Base-by-base conservation (phyloP, 2,888 invertebrate genomes). In the Lasius platythorax region DNA sequence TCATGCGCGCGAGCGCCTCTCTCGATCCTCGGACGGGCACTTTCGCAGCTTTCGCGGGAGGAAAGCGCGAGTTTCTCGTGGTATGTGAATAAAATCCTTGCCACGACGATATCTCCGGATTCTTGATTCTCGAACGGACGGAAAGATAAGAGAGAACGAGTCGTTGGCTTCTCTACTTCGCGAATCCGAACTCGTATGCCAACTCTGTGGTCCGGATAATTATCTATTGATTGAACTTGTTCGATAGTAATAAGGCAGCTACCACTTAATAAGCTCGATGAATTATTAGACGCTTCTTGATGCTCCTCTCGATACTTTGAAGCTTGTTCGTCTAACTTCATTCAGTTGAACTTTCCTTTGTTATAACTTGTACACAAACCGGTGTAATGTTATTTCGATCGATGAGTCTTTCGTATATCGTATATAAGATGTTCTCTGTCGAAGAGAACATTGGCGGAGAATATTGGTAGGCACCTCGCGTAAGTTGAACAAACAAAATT, bases 1-100 rank as follows among this genome's bases (percentile, higher is more conserved):
- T 92, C 92, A 92, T 91, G 89, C 46, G 40, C 46, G 18, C 23
- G 28, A 56, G 28, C 81, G 53, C 74, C 68, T 73, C 53, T 53
- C 40, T 12, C 28, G 73, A 58, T 70, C 30, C 68, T 28, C 50
- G 12, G 3, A 53, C 6, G 12, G 30, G 15, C 73, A 61, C 73
- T 74, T 61, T 56, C 72, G 56, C 37, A 37, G 53, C 56, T 37
- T 53, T 72, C 23, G 15, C 37, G 23, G 37, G 23, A 33, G 28
- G 23, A 23, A 0, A 23, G 23, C 23, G 23, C 23, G 23, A 23
- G 23, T 23, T 23, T 23, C 23, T 23, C 23, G 23, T 23, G 23
- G 23, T 23, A 23, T 15, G 46, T 46, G 23, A 23, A n/a, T 50
- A 18, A n/a, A 50, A 50, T n/a, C n/a, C n/a, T 18, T 6, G 18